Evolutionary conservation across 2,888 invertebrate species (phyloP), one percentile per base, ranked within the genome.

Genomic region (Pterostichus niger): DNA sequence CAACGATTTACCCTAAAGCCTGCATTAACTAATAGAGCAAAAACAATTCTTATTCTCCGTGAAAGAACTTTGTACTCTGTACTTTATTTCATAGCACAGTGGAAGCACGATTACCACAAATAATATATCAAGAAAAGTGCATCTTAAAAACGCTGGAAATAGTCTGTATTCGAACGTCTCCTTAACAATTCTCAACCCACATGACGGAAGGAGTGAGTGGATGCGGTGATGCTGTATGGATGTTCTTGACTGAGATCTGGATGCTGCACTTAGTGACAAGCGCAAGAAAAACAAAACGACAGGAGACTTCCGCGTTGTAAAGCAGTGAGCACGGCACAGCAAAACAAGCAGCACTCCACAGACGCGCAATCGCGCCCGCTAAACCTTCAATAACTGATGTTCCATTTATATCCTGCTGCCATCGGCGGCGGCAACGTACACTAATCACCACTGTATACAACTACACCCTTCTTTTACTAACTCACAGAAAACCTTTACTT

Each of bases 201-300:
- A 35, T 76, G 54, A 76, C 35, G 76, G 31, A 75, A 49, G 75
- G 31, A 46, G 52, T 6, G 24, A 40, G 31, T 52, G 52, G 9
- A 75, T 24, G 59, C 13, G 40, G 15, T 35, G 64, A 68, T 17
- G 68, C 9, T 17, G 44, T 71, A 71, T 44, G 64, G 40, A 71
- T 71, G 40, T 40, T 15, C n/a, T 13, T 40, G 64, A n/a, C 64
- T n/a, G 64, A 64, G 64, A 64, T 64, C 64, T 64, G 64, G 49
- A 13, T 35, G 75, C 46, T 54, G 76, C 76, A 76, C 56, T 76
- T 76, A 56, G 76, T 76, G 76, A 76, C 76, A 76, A 64, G 64
- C 35, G n/a, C 31, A 46, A 11, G 75, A 75, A 54, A 75, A 76
- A 76, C 35, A 54, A 35, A 68, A 56, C 54, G 56, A 49, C 33